Conservation (phyloP, 2,888 invertebrate genomes). For the Drosophila lacicola region DNA sequence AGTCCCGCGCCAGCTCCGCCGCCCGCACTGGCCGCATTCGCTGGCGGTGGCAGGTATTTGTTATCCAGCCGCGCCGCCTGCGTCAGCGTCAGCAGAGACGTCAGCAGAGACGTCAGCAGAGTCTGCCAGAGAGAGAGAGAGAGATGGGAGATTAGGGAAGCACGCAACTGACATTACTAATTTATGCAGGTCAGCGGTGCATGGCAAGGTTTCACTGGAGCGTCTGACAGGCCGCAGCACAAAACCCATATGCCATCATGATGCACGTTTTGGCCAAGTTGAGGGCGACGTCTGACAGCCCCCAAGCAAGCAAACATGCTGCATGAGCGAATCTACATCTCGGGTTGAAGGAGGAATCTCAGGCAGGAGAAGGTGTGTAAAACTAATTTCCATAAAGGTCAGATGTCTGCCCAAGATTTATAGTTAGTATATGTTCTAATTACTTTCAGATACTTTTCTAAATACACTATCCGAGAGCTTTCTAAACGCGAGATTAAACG, state of each 20-base stretch:
- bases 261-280: constrained; percentile 60
- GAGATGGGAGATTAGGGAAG: constrained; percentile 7
- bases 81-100: constrained; percentile 83
- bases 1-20: constrained; percentile 83
- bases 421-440: neutral
- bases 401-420: neutral
- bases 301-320: neutral
- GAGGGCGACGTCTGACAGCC: constrained; percentile 12
- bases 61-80: constrained; percentile 86
- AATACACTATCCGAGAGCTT: no score
- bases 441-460: neutral
- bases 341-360: neutral
- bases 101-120: constrained; percentile 83
- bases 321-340: neutral
- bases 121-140: constrained; percentile 83
- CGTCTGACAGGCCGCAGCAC: constrained; percentile 18
- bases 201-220: constrained; percentile 38
- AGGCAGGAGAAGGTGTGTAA: neutral
- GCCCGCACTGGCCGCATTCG: constrained; percentile 85
- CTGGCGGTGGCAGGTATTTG: constrained; percentile 87
- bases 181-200: constrained; percentile 40
- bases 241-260: constrained; percentile 55
- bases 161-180: constrained; percentile 45
- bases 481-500: no score
- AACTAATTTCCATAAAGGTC: constrained; percentile 14